A percentile compares a stretch with the other conserved stretches of the same genome.
These are phyloP conservation scores for Microtus oregoni DNA, from an alignment of 2,113 vertebrate genomes.

Conservation along the genomic window DNA sequence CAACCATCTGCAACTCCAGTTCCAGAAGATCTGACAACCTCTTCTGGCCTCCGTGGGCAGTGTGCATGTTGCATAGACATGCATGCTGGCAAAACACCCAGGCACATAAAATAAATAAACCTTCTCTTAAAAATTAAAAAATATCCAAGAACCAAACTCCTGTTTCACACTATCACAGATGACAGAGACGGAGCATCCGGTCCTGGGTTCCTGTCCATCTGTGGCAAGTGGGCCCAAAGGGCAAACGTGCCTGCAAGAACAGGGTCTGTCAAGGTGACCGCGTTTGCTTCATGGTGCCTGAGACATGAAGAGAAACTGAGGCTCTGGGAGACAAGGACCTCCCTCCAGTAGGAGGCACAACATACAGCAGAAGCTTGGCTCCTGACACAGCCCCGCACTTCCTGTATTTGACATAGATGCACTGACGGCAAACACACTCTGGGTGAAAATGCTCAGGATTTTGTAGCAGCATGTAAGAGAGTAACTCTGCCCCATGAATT, in stretches of 20 bases:
- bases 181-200: background rate
- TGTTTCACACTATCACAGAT: background rate
- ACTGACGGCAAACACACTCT: background rate
- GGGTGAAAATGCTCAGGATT: background rate
- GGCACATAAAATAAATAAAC: background rate
- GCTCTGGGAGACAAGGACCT: background rate
- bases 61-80: background rate
- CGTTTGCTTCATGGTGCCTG: accelerated
- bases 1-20: background rate
- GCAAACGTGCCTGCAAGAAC: accelerated
- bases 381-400: background rate
- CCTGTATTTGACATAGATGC: background rate
- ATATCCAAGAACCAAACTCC: background rate
- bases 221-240: background rate
- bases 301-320: background rate
- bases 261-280: background rate
- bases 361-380: too few relatives aligned
- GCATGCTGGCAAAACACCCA: background rate
- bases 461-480: background rate
- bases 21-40: background rate
- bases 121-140: background rate
- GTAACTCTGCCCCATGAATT: background rate
- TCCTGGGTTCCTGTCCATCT: background rate
- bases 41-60: background rate
- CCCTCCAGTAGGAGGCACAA: background rate